These are phyloP conservation scores for Calidris pugnax DNA, from an alignment of 2,113 vertebrate genomes.

Conservation along the genomic window DNA sequence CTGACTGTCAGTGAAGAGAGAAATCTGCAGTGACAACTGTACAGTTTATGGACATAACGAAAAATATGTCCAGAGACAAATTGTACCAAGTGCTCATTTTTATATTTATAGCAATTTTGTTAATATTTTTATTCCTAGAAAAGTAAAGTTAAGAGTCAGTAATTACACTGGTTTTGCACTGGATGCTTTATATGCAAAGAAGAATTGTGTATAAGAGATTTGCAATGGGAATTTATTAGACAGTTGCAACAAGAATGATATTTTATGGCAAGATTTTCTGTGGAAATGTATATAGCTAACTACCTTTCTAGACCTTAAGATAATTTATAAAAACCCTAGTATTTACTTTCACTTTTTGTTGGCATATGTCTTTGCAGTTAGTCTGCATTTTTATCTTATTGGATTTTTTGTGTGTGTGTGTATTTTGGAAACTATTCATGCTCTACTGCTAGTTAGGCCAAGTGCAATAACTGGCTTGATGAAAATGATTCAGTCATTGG, in stretches of 20 bases:
- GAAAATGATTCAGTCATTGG: slow-evolving; percentile 16
- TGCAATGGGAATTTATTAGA: neutral
- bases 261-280: neutral
- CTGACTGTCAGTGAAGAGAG: neutral
- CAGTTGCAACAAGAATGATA: neutral
- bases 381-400: neutral
- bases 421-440: neutral
- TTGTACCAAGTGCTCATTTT: neutral
- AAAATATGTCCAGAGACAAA: neutral
- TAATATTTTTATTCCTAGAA: neutral
- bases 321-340: neutral
- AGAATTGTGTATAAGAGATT: neutral
- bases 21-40: neutral
- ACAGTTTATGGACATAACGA: neutral
- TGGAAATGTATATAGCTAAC: neutral
- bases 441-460: neutral
- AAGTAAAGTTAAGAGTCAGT: neutral
- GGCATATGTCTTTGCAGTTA: neutral
- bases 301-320: neutral
- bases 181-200: neutral
- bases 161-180: neutral
- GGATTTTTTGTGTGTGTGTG: neutral
- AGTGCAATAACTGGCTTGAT: neutral
- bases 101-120: neutral
- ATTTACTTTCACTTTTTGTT: neutral